Percentiles rank a stretch among this genome's conserved stretches.
Evolutionary conservation across 1,140 invertebrate genomes (phyloP).

Genomic region (Stegodyphus mimosarum): DNA sequence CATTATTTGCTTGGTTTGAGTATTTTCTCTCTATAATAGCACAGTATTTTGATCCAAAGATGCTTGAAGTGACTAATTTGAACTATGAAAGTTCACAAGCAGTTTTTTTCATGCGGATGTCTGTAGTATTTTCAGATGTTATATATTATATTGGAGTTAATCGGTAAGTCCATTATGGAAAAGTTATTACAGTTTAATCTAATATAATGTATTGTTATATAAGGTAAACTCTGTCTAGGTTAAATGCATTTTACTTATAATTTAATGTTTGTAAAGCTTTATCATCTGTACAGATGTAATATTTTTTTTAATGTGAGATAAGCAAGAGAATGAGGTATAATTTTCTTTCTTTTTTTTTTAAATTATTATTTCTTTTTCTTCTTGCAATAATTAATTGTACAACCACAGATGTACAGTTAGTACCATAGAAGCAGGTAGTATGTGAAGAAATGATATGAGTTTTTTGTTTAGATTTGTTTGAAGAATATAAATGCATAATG

Average conservation of each 20-base stretch:
- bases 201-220: neutral
- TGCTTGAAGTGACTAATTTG: constrained; percentile 86
- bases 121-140: constrained; percentile 90
- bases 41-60: constrained; percentile 84
- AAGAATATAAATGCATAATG: too few relatives aligned
- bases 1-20: constrained; percentile 98
- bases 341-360: too few relatives aligned
- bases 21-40: constrained; percentile 84
- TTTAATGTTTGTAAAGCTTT: neutral
- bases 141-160: constrained; percentile 83
- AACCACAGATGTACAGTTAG: too few relatives aligned
- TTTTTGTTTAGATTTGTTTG: too few relatives aligned
- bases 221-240: neutral
- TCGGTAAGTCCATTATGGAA: constrained; percentile 67
- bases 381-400: too few relatives aligned
- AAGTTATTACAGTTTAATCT: constrained; percentile 34
- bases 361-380: too few relatives aligned
- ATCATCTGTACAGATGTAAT: neutral
- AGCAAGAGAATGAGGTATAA: too few relatives aligned
- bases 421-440: too few relatives aligned
- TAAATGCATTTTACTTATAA: neutral
- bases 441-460: too few relatives aligned
- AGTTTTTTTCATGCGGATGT: constrained; percentile 89
- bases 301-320: neutral
- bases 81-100: constrained; percentile 85